Percentiles rank a stretch among this genome's conserved stretches.
These are phyloP conservation scores for Tiphia femorata DNA, from an alignment of 2,888 invertebrate genomes.

Conservation along the genomic window DNA sequence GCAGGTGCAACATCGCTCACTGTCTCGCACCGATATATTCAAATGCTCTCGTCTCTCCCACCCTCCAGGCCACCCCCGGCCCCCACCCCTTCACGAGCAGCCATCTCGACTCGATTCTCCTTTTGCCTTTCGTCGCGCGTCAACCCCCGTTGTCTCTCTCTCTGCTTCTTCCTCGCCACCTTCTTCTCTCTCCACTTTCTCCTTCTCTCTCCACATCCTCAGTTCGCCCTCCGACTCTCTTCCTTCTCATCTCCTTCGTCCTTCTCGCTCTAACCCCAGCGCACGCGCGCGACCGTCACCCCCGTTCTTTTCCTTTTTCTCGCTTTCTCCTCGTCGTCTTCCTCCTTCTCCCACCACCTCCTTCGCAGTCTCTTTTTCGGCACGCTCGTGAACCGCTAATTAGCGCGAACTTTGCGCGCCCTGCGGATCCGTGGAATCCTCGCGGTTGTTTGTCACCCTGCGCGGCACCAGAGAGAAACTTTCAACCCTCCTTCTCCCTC, in stretches of 20 bases:
- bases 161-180: background rate
- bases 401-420: constrained; percentile 59
- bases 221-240: constrained; percentile 3
- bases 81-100: no score
- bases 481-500: constrained; percentile 5
- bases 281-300: no score
- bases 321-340: constrained; percentile 8
- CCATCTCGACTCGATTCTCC: constrained; percentile 23
- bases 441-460: constrained; percentile 61
- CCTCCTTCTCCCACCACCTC: constrained; percentile 6
- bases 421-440: constrained; percentile 59
- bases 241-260: background rate
- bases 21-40: constrained; percentile 62
- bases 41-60: constrained; percentile 53
- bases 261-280: constrained; percentile 7
- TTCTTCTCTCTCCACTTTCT: background rate
- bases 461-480: constrained; percentile 34
- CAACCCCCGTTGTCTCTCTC: no score
- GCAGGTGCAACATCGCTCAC: constrained; percentile 67
- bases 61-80: no score
- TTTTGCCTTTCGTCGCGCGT: constrained; percentile 2
- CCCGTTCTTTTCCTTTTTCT: no score
- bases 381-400: constrained; percentile 61
- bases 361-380: constrained; percentile 41
- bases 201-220: constrained; percentile 16